A percentile compares a stretch with the other conserved stretches of the same genome.
These are phyloP conservation scores for Cyprinus carpio DNA, from an alignment of 2,113 vertebrate genomes.

Conservation along the genomic window DNA sequence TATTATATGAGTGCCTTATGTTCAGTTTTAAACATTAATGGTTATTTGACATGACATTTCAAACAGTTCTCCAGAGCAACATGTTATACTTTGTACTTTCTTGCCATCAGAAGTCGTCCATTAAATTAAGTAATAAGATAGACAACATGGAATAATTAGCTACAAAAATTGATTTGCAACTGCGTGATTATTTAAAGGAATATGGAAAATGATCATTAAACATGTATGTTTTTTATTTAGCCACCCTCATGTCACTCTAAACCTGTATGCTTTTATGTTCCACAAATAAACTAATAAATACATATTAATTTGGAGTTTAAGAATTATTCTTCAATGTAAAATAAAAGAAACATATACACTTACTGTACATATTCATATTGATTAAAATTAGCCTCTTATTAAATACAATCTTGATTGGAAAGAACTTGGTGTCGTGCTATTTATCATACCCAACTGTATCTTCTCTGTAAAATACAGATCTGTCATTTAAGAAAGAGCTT, in stretches of 20 bases:
- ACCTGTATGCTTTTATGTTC: no score
- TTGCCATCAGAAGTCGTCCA: not conserved
- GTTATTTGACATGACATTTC: not conserved
- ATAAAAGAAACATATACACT: no score
- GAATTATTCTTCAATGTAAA: no score
- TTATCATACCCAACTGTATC: not conserved
- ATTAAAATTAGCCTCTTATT: not conserved
- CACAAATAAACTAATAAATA: not conserved
- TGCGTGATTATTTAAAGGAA: not conserved
- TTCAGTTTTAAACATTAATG: not conserved
- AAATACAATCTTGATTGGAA: not conserved
- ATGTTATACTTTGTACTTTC: not conserved
- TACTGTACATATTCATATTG: not conserved
- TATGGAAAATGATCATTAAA: not conserved
- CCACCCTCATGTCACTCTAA: not conserved
- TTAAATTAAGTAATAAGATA: not conserved
- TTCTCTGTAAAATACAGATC: not conserved
- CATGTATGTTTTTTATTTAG: not conserved
- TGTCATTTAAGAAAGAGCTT: not conserved
- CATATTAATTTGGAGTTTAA: no score
- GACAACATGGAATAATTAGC: not conserved
- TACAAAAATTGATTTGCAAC: not conserved
- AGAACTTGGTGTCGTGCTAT: not conserved
- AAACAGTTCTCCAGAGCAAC: not conserved
- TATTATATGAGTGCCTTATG: not conserved